A percentile compares a stretch with the other conserved stretches of the same genome.
phyloP scores from a whole-genome alignment of 2,797 vertebrate species.

The Cyprinodon diabolis region DNA sequence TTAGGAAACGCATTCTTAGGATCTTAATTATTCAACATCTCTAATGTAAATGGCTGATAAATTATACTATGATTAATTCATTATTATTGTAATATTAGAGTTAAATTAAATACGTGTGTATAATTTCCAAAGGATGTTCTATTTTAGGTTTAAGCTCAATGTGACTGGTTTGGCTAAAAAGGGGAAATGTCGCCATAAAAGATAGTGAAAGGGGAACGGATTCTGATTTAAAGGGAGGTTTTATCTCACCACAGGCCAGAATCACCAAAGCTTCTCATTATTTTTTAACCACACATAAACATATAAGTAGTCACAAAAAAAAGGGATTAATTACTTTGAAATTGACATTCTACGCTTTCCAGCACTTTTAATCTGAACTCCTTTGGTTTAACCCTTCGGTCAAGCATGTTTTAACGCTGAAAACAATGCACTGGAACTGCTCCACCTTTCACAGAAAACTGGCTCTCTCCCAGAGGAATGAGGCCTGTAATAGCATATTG shows the following conservation, averaged over 20 bases:
- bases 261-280: conserved; percentile 51
- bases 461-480: conserved; percentile 59
- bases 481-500: conserved; percentile 82
- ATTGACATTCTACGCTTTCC: conserved; percentile 50
- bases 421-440: conserved; percentile 35
- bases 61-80: conserved; percentile 78
- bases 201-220: conserved; percentile 48
- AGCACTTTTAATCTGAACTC: conserved; percentile 46
- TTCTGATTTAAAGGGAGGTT: conserved; percentile 16
- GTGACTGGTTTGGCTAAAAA: conserved; percentile 30
- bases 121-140: conserved; percentile 67
- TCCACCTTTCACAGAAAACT: conserved; percentile 33
- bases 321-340: conserved; percentile 61
- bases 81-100: conserved; percentile 80
- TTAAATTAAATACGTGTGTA: conserved; percentile 70
- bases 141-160: conserved; percentile 66
- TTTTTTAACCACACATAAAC: conserved; percentile 62
- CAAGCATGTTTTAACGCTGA: conserved; percentile 33
- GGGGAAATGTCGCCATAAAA: conserved; percentile 54
- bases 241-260: conserved; percentile 24
- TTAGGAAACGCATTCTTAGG: conserved; percentile 71
- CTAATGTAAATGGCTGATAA: conserved; percentile 80
- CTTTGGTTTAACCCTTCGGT: conserved; percentile 55
- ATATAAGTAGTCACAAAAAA: conserved; percentile 50
- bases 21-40: conserved; percentile 77